These are phyloP conservation scores for Ptychoptera contaminata DNA, from an alignment of 2,888 invertebrate species.

Conservation along the genomic window DNA sequence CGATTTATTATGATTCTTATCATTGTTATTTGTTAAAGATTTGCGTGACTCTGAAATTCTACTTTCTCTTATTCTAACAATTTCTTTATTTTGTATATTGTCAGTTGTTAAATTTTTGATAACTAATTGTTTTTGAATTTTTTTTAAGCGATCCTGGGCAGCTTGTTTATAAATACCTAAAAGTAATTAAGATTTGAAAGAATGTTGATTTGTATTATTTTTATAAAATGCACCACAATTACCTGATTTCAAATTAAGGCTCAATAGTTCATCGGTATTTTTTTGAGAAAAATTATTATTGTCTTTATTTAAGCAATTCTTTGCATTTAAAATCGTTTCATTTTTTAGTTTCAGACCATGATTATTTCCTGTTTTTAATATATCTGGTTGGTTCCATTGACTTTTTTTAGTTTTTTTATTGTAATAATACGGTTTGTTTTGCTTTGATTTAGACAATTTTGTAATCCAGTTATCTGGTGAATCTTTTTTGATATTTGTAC, in stretches of 20 bases:
- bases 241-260: too few relatives aligned
- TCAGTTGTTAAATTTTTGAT: not conserved
- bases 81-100: too few relatives aligned
- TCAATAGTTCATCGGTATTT: too few relatives aligned
- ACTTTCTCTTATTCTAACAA: too few relatives aligned
- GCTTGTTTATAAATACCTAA: not conserved
- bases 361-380: not conserved
- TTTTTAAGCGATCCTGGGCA: constrained; percentile 21
- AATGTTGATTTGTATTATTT: not conserved
- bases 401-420: constrained; percentile 16
- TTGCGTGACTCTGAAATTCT: too few relatives aligned
- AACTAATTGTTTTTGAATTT: constrained; percentile 13
- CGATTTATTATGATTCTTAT: too few relatives aligned
- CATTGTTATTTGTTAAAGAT: too few relatives aligned
- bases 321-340: not conserved
- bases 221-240: too few relatives aligned
- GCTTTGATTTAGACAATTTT: constrained; percentile 12
- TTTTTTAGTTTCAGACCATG: not conserved
- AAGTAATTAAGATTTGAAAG: not conserved
- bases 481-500: not conserved
- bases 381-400: constrained; percentile 10
- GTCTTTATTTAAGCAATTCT: not conserved
- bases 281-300: not conserved
- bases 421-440: constrained; percentile 14
- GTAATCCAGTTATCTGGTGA: constrained; percentile 13